phyloP scores from a whole-genome alignment of 2,888 invertebrate species.

The Xylota sylvarum region DNA sequence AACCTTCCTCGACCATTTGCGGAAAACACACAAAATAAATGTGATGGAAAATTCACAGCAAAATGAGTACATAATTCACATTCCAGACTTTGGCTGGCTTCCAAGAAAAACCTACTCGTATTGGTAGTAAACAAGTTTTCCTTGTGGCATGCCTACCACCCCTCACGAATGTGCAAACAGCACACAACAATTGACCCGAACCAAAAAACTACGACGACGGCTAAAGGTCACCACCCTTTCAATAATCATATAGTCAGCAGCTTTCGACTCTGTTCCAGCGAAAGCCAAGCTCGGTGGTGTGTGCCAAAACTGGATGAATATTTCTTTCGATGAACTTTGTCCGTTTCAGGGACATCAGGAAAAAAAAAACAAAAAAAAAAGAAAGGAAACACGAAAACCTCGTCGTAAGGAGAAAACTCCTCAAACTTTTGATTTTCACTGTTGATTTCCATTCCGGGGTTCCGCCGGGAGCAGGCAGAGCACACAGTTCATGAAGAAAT shows the following conservation, averaged over 20 bases:
- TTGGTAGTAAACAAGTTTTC: conserved; percentile 72
- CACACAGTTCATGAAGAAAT: conserved; percentile 67
- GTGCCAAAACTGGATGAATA: conserved; percentile 69
- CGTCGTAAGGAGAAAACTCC: conserved; percentile 40
- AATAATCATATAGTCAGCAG: conserved; percentile 75
- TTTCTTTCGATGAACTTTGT: conserved; percentile 74
- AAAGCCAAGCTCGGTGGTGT: conserved; percentile 43
- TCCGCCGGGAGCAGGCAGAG: conserved; percentile 9
- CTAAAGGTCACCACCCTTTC: conserved; percentile 76
- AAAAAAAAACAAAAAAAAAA: background rate
- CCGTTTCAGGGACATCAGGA: conserved; percentile 64
- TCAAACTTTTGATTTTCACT: conserved; percentile 73
- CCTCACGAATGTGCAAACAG: conserved; percentile 64
- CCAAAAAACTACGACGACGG: conserved; percentile 48
- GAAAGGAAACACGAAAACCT: background rate
- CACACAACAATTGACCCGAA: conserved; percentile 69
- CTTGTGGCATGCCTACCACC: background rate
- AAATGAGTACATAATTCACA: conserved; percentile 77
- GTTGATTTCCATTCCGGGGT: conserved; percentile 69
- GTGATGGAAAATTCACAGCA: conserved; percentile 75
- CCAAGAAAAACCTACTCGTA: conserved; percentile 61
- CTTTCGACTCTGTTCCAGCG: conserved; percentile 5
- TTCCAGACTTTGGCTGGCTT: conserved; percentile 75
- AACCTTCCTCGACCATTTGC: conserved; percentile 22
- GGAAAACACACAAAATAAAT: conserved; percentile 68